Evolutionary conservation across 2,888 invertebrate species (phyloP).

Genomic region (Elmis aenea): DNA sequence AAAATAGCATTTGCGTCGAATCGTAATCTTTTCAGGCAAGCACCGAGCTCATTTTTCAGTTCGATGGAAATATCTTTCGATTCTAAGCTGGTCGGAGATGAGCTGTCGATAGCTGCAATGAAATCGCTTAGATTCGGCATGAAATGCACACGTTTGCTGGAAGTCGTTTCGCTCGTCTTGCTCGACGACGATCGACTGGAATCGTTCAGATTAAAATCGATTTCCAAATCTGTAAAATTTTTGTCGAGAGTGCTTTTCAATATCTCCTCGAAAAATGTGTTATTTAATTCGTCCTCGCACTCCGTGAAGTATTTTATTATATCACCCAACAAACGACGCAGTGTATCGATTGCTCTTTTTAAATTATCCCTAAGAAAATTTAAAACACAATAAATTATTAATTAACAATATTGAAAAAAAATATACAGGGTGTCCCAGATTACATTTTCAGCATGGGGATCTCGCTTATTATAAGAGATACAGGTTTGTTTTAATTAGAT

Average conservation of each 20-base stretch:
- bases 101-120: constrained; percentile 58
- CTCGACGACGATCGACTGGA: constrained; percentile 29
- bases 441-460: too few species aligned
- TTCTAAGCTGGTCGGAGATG: constrained; percentile 54
- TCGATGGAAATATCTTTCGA: constrained; percentile 49
- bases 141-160: constrained; percentile 57
- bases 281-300: constrained; percentile 76
- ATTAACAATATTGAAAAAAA: neutral
- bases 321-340: constrained; percentile 63
- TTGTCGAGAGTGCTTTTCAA: constrained; percentile 44
- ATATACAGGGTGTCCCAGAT: too few species aligned
- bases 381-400: neutral
- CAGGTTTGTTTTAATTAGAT: too few species aligned
- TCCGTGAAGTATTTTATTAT: constrained; percentile 67
- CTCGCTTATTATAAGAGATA: too few species aligned
- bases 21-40: constrained; percentile 62
- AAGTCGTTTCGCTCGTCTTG: constrained; percentile 21
- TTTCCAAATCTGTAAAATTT: constrained; percentile 27
- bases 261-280: constrained; percentile 64
- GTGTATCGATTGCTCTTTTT: constrained; percentile 58
- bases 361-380: constrained; percentile 56
- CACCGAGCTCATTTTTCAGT: constrained; percentile 61
- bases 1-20: constrained; percentile 67
- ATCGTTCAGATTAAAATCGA: constrained; percentile 27
- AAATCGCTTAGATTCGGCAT: constrained; percentile 63